Conservation (phyloP, 2,797 vertebrate species). For the Hirundo rustica region DNA sequence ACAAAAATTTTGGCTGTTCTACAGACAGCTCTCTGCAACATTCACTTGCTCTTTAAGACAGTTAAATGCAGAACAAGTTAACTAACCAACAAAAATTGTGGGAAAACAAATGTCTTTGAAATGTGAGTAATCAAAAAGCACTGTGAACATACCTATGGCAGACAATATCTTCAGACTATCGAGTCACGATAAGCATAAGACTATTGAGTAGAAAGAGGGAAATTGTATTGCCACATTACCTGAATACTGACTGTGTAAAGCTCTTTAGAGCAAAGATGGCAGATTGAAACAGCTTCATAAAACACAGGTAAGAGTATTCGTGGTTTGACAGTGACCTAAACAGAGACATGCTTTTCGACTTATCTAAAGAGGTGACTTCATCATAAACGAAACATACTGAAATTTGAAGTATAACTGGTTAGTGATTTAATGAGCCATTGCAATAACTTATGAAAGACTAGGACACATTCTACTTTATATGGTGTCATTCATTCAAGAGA, state of each 20-base stretch:
- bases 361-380: neutral
- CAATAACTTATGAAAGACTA: neutral
- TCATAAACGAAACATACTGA: neutral
- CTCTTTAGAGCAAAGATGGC: neutral
- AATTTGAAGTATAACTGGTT: neutral
- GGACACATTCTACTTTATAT: neutral
- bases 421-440: neutral
- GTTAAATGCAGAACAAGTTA: neutral
- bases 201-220: neutral
- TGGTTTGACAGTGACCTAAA: neutral
- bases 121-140: neutral
- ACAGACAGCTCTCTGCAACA: neutral
- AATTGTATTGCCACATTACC: neutral
- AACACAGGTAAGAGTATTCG: neutral
- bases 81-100: neutral
- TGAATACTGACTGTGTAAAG: neutral
- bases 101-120: neutral
- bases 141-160: neutral
- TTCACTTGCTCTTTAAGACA: neutral
- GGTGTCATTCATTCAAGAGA: neutral
- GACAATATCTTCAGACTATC: neutral
- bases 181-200: neutral
- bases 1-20: neutral
- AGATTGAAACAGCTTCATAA: neutral
- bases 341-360: neutral